phyloP scores from a whole-genome alignment of 2,888 invertebrate genomes.

The Peribatodes rhomboidaria region DNA sequence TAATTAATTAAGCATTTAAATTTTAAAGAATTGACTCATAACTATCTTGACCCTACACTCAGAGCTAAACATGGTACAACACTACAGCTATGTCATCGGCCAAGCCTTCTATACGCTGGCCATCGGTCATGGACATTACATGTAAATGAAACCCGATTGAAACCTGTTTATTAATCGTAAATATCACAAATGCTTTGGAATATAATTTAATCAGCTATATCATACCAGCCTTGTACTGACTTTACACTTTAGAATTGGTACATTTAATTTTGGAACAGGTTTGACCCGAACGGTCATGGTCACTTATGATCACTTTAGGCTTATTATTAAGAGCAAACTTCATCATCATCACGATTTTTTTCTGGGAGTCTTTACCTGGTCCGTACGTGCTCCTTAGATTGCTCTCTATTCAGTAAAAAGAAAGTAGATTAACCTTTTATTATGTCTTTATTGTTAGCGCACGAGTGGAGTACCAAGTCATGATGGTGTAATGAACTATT shows the following conservation, averaged over 20 bases:
- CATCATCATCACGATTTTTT: too few species aligned
- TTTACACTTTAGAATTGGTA: slow-evolving; percentile 29
- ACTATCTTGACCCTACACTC: not conserved
- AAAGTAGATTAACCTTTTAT: slow-evolving; percentile 19
- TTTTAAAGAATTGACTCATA: not conserved
- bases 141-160: slow-evolving; percentile 13
- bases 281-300: slow-evolving; percentile 34
- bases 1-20: not conserved
- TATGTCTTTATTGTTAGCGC: slow-evolving; percentile 1
- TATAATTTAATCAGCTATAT: slow-evolving; percentile 13
- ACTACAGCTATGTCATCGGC: not conserved
- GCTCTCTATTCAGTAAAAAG: slow-evolving; percentile 2
- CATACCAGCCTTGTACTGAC: slow-evolving; percentile 12
- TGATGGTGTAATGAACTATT: not conserved
- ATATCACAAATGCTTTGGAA: slow-evolving; percentile 20
- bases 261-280: slow-evolving; percentile 25
- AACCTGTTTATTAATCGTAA: slow-evolving; percentile 18
- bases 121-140: slow-evolving; percentile 8
- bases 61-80: not conserved
- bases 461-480: not conserved
- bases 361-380: too few species aligned
- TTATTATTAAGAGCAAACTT: not conserved
- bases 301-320: slow-evolving; percentile 29
- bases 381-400: slow-evolving; percentile 3
- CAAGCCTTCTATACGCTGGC: not conserved